These are phyloP conservation scores for Machimus atricapillus DNA, from an alignment of 2,888 invertebrate genomes.

Conservation along the genomic window DNA sequence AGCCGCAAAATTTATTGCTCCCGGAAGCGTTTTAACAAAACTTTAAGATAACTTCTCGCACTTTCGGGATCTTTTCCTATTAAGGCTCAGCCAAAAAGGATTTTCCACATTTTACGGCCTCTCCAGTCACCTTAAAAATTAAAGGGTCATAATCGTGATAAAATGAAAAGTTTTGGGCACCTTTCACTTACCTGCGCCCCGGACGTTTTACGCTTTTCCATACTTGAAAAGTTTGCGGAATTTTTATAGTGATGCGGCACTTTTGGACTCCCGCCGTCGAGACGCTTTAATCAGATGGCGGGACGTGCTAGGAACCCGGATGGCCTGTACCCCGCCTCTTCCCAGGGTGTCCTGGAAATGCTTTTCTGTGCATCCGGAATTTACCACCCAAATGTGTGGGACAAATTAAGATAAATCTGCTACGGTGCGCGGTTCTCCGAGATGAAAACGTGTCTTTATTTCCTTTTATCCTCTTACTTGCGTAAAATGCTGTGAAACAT, in stretches of 20 bases:
- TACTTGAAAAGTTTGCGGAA: constrained; percentile 4
- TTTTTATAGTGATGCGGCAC: constrained; percentile 20
- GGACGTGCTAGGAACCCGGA: not conserved
- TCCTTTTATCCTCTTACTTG: not conserved
- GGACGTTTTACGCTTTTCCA: not conserved
- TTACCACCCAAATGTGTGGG: not conserved
- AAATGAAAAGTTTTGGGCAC: constrained; percentile 27
- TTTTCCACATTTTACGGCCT: constrained; percentile 28
- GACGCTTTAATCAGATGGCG: not conserved
- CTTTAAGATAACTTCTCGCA: constrained; percentile 30
- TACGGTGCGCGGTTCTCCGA: not conserved
- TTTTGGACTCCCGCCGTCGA: not conserved
- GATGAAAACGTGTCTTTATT: not conserved
- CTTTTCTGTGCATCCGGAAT: not conserved
- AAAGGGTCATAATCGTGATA: constrained; percentile 35
- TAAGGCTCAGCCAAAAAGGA: constrained; percentile 12
- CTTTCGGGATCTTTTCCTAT: constrained; percentile 21
- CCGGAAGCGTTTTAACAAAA: constrained; percentile 33
- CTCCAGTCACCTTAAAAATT: constrained; percentile 14
- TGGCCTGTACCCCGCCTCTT: not conserved
- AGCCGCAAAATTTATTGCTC: constrained; percentile 31
- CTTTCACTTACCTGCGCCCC: constrained; percentile 1
- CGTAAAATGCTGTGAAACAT: not conserved
- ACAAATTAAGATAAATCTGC: not conserved
- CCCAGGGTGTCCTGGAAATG: not conserved